phyloP scores from a whole-genome alignment of 2,888 invertebrate genomes.

The Atethmia centrago region DNA sequence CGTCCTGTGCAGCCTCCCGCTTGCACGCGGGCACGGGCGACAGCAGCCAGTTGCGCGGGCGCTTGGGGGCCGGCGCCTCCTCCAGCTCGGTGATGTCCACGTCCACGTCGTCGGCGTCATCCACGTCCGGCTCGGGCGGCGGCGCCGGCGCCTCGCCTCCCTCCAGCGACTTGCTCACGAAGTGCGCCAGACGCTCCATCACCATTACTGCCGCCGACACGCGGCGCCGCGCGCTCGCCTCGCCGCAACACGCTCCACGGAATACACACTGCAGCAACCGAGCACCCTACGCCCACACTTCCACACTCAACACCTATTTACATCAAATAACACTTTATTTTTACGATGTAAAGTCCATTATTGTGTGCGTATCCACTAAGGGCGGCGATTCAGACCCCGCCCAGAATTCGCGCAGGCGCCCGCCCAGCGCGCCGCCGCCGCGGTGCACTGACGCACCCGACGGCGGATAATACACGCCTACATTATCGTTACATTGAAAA shows the following conservation, averaged over 20 bases:
- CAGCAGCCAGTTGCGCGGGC: conserved; percentile 87
- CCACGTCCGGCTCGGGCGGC: conserved; percentile 86
- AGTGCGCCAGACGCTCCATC: conserved; percentile 97
- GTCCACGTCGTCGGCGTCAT: conserved; percentile 84
- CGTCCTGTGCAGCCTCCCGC: conserved; percentile 78
- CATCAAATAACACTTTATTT: conserved; percentile 55
- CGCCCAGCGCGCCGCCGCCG: conserved; percentile 68
- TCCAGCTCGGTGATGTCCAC: conserved; percentile 88
- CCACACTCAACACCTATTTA: conserved; percentile 51
- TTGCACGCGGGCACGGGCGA: conserved; percentile 86
- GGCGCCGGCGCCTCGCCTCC: conserved; percentile 89
- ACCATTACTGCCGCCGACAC: conserved; percentile 88
- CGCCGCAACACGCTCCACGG: conserved; percentile 82
- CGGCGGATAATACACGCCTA: conserved; percentile 87
- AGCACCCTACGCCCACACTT: conserved; percentile 81
- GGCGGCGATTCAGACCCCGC: conserved; percentile 82
- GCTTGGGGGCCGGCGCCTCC: conserved; percentile 82
- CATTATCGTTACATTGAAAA: conserved; percentile 88
- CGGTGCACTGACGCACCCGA: conserved; percentile 72
- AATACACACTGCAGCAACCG: conserved; percentile 80
- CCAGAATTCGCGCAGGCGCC: conserved; percentile 85
- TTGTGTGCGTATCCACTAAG: conserved; percentile 60
- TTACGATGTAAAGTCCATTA: conserved; percentile 60
- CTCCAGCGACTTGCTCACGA: conserved; percentile 96
- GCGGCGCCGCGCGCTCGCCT: conserved; percentile 84